Percentiles rank a stretch among this genome's conserved stretches.
Evolutionary conservation across 2,113 vertebrate species (phyloP).

Genomic region (Corythornis cristatus): DNA sequence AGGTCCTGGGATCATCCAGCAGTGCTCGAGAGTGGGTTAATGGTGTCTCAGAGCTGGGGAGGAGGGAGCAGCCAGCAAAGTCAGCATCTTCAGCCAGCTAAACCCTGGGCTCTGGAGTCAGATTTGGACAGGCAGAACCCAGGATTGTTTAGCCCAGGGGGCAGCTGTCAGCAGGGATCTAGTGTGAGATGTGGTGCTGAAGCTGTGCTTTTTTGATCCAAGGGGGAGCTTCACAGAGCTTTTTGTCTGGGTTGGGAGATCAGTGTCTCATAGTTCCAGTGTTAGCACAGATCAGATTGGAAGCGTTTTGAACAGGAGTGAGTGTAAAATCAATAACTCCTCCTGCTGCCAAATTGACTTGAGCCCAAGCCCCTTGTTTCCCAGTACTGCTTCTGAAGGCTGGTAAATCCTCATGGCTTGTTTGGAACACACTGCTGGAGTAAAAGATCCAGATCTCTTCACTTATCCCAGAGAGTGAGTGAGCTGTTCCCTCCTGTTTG

Average conservation of each 20-base stretch:
- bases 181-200: background rate
- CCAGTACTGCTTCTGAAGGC: background rate
- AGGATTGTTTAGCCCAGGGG: conserved; percentile 22
- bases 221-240: background rate
- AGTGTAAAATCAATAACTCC: background rate
- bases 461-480: background rate
- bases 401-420: background rate
- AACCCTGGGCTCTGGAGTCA: conserved; percentile 2
- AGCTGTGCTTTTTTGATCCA: background rate
- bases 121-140: background rate
- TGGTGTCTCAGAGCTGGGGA: background rate
- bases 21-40: background rate
- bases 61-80: conserved; percentile 28
- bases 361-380: background rate
- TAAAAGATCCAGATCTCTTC: background rate
- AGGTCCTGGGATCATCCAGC: background rate
- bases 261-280: background rate
- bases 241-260: background rate
- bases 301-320: conserved; percentile 1
- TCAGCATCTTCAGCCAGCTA: background rate
- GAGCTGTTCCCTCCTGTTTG: background rate
- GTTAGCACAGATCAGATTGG: background rate
- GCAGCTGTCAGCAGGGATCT: conserved; percentile 47
- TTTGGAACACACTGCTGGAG: background rate
- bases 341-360: background rate